phyloP scores from a whole-genome alignment of 2,113 vertebrate species.

The Cochlearius cochlearius region DNA sequence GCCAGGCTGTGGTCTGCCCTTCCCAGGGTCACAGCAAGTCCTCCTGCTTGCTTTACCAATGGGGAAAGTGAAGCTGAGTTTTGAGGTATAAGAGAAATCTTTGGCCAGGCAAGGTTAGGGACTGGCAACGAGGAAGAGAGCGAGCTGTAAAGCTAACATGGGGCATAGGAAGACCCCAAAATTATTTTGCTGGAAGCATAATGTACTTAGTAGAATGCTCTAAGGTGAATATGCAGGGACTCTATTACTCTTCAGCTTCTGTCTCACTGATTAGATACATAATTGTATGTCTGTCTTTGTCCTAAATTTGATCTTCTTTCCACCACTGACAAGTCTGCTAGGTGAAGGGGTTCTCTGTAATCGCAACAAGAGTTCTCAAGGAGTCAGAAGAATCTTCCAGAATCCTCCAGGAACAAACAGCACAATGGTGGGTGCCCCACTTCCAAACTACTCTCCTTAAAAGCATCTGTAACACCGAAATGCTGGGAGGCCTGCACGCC shows the following conservation, averaged over 20 bases:
- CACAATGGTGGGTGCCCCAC: fast-evolving
- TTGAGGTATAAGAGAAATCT: neutral
- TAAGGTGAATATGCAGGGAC: neutral
- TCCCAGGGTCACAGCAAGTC: neutral
- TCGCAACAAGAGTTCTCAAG: neutral
- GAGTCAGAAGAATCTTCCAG: neutral
- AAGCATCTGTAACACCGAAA: neutral
- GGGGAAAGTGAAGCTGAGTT: neutral
- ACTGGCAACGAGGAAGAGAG: neutral
- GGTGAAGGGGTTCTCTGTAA: neutral
- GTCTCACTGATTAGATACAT: neutral
- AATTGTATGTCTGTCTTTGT: neutral
- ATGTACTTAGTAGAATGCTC: neutral
- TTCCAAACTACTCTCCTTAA: neutral
- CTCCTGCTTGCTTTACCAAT: neutral
- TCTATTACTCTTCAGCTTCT: neutral
- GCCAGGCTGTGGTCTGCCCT: neutral
- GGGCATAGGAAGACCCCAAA: neutral
- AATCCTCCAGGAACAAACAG: neutral
- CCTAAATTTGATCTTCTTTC: neutral
- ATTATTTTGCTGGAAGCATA: neutral
- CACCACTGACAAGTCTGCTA: neutral
- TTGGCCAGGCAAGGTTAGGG: neutral
- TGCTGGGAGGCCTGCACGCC: neutral
- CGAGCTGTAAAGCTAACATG: neutral